A percentile compares a stretch with the other conserved stretches of the same genome.
Evolutionary conservation across 2,888 invertebrate genomes (phyloP).

Genomic region (Xestia c-nigrum): DNA sequence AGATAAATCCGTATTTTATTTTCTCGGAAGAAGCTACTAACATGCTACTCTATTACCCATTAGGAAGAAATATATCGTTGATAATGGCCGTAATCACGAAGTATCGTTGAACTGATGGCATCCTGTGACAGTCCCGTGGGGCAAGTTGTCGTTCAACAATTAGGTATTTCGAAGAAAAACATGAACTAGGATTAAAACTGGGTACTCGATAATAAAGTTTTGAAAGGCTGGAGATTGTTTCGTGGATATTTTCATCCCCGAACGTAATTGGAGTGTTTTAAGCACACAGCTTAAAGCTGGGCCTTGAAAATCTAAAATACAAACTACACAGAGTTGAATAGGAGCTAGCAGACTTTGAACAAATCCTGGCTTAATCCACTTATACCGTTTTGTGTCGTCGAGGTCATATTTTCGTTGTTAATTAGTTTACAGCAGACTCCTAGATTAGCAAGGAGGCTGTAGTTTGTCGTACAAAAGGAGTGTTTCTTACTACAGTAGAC

Average conservation of each 20-base stretch:
- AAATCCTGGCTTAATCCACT: constrained; percentile 66
- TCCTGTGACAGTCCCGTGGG: constrained; percentile 39
- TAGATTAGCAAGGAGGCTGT: constrained; percentile 58
- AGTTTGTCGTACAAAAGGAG: constrained; percentile 43
- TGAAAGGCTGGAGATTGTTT: constrained; percentile 41
- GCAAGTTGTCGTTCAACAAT: constrained; percentile 34
- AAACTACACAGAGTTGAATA: constrained; percentile 55
- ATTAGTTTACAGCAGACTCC: constrained; percentile 65
- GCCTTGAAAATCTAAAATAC: constrained; percentile 43
- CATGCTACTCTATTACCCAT: constrained; percentile 70
- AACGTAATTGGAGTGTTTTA: constrained; percentile 55
- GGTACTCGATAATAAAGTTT: constrained; percentile 31
- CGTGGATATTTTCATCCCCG: constrained; percentile 50
- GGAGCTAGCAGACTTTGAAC: constrained; percentile 54
- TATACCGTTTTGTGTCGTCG: constrained; percentile 52
- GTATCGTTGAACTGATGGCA: constrained; percentile 58
- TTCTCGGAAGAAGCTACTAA: constrained; percentile 60
- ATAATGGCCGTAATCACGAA: constrained; percentile 70
- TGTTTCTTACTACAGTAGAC: constrained; percentile 20
- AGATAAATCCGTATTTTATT: constrained; percentile 60
- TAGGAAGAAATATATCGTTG: constrained; percentile 70
- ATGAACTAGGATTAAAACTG: constrained; percentile 24
- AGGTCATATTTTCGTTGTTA: constrained; percentile 63
- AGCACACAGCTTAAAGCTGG: constrained; percentile 56
- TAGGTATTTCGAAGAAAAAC: constrained; percentile 37